Conservation (phyloP, 2,113 vertebrate genomes). For the Rostratula benghalensis region DNA sequence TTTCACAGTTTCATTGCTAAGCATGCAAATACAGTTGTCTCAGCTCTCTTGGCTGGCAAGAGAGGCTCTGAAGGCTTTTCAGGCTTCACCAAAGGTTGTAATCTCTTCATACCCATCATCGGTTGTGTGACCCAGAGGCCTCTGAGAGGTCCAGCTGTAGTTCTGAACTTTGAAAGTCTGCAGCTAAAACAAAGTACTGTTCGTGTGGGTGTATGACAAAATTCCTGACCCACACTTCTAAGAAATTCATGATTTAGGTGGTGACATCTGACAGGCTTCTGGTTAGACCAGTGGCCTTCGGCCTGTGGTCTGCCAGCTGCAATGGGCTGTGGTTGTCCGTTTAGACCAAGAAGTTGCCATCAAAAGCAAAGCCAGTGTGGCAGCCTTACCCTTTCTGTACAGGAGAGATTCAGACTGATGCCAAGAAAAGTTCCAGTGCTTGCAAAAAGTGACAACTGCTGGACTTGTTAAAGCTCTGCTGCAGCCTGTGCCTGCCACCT, state of each 20-base stretch:
- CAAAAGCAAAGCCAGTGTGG: neutral
- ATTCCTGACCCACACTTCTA: neutral
- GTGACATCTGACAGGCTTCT: neutral
- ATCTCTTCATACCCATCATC: neutral
- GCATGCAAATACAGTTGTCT: neutral
- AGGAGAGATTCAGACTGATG: neutral
- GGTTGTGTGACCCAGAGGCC: accelerated
- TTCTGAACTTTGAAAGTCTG: neutral
- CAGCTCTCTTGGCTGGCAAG: neutral
- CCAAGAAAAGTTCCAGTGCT: no score
- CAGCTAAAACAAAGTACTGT: neutral
- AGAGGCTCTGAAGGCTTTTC: no score
- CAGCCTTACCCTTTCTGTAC: neutral
- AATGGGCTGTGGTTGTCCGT: neutral
- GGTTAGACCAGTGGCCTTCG: neutral
- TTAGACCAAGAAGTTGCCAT: neutral
- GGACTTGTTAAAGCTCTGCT: neutral
- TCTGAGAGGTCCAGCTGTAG: neutral
- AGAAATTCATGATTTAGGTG: neutral
- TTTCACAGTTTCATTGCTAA: neutral
- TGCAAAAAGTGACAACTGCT: neutral
- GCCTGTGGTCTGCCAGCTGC: neutral
- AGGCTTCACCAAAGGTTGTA: neutral
- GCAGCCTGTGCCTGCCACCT: neutral
- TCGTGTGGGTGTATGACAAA: neutral